Percentiles rank a stretch among this genome's conserved stretches.
Evolutionary conservation across 2,888 invertebrate species (phyloP).

Genomic region (Amblyjoppa proteus): DNA sequence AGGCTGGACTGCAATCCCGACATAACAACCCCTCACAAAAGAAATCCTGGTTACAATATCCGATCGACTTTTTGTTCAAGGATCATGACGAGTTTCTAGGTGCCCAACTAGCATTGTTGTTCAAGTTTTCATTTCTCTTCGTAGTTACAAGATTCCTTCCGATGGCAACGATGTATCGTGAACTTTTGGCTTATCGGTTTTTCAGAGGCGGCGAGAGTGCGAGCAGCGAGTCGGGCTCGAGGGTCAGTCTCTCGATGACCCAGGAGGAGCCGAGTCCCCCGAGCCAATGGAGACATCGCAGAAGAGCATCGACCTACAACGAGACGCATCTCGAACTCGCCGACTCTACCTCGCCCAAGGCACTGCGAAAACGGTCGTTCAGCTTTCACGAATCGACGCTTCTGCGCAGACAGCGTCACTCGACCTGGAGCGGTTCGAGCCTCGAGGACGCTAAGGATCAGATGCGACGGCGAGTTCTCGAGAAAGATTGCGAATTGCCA

Average conservation of each 20-base stretch:
- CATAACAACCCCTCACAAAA: conserved; percentile 13
- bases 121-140: conserved; percentile 6
- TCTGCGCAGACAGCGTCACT: conserved; percentile 66
- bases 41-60: neutral
- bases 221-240: conserved; percentile 77
- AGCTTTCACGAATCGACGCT: conserved; percentile 85
- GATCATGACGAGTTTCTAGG: neutral
- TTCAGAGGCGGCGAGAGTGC: conserved; percentile 77
- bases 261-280: conserved; percentile 71
- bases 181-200: conserved; percentile 18
- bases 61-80: conserved; percentile 4
- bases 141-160: neutral
- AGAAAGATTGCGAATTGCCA: conserved; percentile 85
- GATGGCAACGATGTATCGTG: neutral
- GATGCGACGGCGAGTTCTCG: conserved; percentile 84
- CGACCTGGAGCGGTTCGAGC: conserved; percentile 58
- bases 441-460: conserved; percentile 69
- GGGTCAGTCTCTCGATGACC: conserved; percentile 74
- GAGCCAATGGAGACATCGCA: conserved; percentile 77
- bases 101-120: neutral
- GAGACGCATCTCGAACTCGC: conserved; percentile 84
- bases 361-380: conserved; percentile 84
- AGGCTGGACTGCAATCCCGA: neutral
- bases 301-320: conserved; percentile 86
- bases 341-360: conserved; percentile 82